Evolutionary conservation across 2,797 vertebrate species (phyloP), one percentile per base, ranked within the genome.

Genomic region (Hypotaenidia philippensis): DNA sequence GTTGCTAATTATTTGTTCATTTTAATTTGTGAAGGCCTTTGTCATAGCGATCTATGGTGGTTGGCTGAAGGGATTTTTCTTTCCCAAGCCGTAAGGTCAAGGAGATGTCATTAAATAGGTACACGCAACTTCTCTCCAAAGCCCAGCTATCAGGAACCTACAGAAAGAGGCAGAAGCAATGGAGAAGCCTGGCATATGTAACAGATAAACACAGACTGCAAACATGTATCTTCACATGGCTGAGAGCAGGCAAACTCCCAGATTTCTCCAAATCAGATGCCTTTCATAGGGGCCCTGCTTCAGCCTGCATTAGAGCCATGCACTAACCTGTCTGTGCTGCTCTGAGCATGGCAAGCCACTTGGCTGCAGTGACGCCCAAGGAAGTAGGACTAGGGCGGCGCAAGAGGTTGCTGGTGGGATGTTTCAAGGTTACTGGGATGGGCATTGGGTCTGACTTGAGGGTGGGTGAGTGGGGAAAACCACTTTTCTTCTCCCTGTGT

Each of bases 111-210:
- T 31, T 85, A 49, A 77, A 47, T 13, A 71, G 32, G 34, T 27
- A 41, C 29, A 56, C 52, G 26, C 31, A 83, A 52, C 60, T 90
- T 63, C 53, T 80, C 90, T 64, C 47, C 59, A 87, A 44, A 84
- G 17, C 34, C 41, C 3, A 0, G 5, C 23, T 21, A 3, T 15
- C 50, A 81, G 65, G 68, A 66, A 22, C 26, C 38, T 74, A 60
- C n/a, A 45, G 22, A 66, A 38, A 55, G 27, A 55, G 27, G 15
- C 25, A 72, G 38, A 50, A 60, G 9, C 12, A 64, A 10, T 40
- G 66, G 12, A 17, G 34, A 82, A 81, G 31, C 38, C 50, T 65
- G 60, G 31, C 5, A 17, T 38, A 5, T 7, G 32, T 55, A 56
- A 44, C 11, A 61, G 66, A 83, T 50, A 11, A 25, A n/a, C n/a